A percentile compares a stretch with the other conserved stretches of the same genome.
phyloP scores from a whole-genome alignment of 2,888 invertebrate species.

The Acanthacorydalis orientalis region DNA sequence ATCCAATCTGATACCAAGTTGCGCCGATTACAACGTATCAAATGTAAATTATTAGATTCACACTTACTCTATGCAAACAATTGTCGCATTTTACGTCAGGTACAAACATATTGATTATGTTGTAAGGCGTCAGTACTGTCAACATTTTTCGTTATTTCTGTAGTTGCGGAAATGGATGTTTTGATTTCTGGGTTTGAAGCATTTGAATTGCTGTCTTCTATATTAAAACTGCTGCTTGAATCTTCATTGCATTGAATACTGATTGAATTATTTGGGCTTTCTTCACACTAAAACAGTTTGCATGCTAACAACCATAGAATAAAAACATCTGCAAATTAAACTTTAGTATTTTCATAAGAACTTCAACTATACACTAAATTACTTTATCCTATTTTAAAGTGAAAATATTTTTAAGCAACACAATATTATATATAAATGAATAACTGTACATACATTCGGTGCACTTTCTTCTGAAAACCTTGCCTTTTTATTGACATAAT shows the following conservation, averaged over 20 bases:
- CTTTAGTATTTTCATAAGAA: too few relatives aligned
- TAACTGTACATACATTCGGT: constrained; percentile 7
- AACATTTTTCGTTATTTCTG: constrained; percentile 10
- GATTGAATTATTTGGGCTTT: constrained; percentile 26
- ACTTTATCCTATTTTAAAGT: too few relatives aligned
- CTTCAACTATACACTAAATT: too few relatives aligned
- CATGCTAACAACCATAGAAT: too few relatives aligned
- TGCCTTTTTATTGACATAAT: constrained; percentile 12
- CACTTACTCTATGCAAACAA: constrained; percentile 1
- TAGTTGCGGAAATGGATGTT: constrained; percentile 11
- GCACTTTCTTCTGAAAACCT: constrained; percentile 11
- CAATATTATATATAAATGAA: not conserved
- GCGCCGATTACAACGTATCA: too few relatives aligned
- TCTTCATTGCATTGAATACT: constrained; percentile 25
- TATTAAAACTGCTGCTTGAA: constrained; percentile 25
- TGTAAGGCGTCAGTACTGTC: constrained; percentile 8
- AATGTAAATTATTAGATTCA: not conserved
- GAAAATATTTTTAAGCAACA: too few relatives aligned
- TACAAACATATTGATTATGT: constrained; percentile 4
- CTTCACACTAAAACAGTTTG: constrained; percentile 23
- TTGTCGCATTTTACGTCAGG: constrained; percentile 2
- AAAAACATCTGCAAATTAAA: too few relatives aligned
- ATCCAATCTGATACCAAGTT: too few relatives aligned
- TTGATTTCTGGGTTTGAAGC: constrained; percentile 6
- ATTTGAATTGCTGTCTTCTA: constrained; percentile 12